phyloP scores from a whole-genome alignment of 2,888 invertebrate genomes.

The Bombylius major region DNA sequence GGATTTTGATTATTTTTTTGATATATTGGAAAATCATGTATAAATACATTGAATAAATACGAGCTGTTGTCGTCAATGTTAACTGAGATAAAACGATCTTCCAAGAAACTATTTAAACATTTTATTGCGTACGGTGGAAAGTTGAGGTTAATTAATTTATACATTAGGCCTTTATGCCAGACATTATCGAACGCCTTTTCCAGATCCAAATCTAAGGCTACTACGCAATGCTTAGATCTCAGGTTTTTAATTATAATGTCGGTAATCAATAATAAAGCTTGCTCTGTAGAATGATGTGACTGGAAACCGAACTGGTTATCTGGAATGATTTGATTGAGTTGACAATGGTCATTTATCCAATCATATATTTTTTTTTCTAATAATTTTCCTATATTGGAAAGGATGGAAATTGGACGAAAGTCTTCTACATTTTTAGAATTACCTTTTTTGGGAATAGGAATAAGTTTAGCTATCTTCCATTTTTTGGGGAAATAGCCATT shows the following conservation, averaged over 20 bases:
- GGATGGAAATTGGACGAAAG: neutral
- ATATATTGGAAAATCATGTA: neutral
- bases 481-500: neutral
- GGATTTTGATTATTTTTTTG: neutral
- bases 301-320: neutral
- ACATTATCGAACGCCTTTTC: neutral
- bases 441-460: neutral
- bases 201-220: neutral
- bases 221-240: neutral
- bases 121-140: neutral
- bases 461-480: neutral
- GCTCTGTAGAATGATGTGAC: neutral
- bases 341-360: neutral
- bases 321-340: neutral
- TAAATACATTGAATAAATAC: neutral
- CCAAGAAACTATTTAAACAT: neutral
- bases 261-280: neutral
- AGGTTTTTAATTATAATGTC: neutral
- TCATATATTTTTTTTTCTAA: too few species aligned
- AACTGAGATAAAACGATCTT: neutral
- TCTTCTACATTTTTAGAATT: neutral
- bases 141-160: neutral
- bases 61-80: neutral
- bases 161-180: neutral
- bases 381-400: neutral